Evolutionary conservation across 2,888 invertebrate species (phyloP).

Genomic region (Lamellibrachia satsuma): DNA sequence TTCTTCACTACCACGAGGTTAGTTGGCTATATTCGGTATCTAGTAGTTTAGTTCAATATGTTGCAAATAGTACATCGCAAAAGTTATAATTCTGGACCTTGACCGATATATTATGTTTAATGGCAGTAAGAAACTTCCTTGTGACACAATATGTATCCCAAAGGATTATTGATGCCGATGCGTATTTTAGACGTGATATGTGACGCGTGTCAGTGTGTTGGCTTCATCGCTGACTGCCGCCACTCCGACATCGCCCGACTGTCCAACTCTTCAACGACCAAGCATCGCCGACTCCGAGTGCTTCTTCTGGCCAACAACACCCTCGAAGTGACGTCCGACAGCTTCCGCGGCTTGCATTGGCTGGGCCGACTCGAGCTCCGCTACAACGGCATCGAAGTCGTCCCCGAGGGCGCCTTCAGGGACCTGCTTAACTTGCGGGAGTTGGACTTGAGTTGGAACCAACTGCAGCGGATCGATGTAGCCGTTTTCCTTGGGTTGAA

Average conservation of each 20-base stretch:
- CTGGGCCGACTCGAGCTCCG: conserved; percentile 34
- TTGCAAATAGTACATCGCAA: no score
- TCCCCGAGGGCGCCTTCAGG: conserved; percentile 31
- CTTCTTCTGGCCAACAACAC: conserved; percentile 32
- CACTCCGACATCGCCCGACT: background rate
- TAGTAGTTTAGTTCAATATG: no score
- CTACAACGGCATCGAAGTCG: conserved; percentile 25
- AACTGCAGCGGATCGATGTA: conserved; percentile 26
- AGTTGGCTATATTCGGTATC: no score
- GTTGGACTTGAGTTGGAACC: conserved; percentile 42
- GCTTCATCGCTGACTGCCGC: conserved; percentile 21
- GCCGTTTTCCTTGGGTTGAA: conserved; percentile 34
- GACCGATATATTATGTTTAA: background rate
- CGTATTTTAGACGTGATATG: conserved; percentile 30
- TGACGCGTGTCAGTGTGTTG: conserved; percentile 28
- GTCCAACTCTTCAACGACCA: background rate
- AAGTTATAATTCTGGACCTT: no score
- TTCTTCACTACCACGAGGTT: no score
- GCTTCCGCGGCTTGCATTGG: conserved; percentile 31
- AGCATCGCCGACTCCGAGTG: conserved; percentile 27
- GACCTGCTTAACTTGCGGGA: conserved; percentile 35
- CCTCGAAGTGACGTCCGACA: conserved; percentile 21
- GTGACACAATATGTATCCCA: no score
- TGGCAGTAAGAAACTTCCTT: background rate
- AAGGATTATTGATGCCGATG: background rate